Conservation (phyloP, 2,888 invertebrate genomes). For the Trichogramma dendrolimi region DNA sequence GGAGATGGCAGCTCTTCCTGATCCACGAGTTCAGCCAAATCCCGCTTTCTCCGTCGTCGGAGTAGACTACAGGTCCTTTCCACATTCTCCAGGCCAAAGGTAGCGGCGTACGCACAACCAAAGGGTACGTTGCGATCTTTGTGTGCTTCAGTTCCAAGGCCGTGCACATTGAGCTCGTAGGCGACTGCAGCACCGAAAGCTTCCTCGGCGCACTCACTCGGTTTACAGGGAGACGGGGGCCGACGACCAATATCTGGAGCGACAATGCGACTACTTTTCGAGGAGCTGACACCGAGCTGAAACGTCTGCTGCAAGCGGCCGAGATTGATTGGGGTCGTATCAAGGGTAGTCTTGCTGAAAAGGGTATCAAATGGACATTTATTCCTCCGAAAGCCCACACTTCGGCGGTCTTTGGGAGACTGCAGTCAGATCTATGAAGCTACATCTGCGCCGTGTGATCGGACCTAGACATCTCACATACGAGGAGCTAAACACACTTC, state of each 20-base stretch:
- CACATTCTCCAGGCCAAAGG: no score
- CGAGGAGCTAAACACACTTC: conserved; percentile 36
- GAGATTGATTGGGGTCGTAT: not conserved
- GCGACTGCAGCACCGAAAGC: not conserved
- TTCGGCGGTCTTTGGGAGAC: conserved; percentile 40
- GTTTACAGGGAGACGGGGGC: conserved; percentile 3
- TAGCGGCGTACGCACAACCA: no score
- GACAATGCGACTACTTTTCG: conserved; percentile 14
- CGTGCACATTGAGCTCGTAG: not conserved
- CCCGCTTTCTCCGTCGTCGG: not conserved
- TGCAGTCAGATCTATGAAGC: conserved; percentile 36
- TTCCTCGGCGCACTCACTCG: not conserved
- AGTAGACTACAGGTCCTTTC: no score
- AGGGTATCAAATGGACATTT: conserved; percentile 34
- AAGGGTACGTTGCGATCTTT: no score
- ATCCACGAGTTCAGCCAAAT: not conserved
- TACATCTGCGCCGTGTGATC: conserved; percentile 31
- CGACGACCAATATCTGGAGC: not conserved
- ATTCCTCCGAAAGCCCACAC: conserved; percentile 36
- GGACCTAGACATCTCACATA: conserved; percentile 31
- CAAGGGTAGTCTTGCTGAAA: conserved; percentile 9
- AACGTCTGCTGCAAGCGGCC: not conserved
- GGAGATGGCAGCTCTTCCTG: not conserved
- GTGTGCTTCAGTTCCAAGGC: not conserved
- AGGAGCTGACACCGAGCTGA: not conserved